A percentile compares a stretch with the other conserved stretches of the same genome.
These are phyloP conservation scores for Sphyrna mokarran DNA, from an alignment of 2,113 vertebrate species.

Conservation along the genomic window DNA sequence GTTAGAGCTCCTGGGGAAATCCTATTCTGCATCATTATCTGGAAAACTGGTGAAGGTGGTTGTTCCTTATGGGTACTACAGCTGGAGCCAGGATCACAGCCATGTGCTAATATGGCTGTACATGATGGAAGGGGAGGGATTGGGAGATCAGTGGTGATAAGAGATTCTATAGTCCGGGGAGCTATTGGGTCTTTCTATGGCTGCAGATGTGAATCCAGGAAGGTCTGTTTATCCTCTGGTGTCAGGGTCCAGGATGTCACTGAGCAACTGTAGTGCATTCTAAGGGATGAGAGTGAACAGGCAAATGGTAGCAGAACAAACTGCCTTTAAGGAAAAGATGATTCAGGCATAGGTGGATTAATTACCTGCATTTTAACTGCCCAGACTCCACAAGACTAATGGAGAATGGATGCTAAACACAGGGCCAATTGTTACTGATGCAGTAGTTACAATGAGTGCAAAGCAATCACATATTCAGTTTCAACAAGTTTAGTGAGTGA, in stretches of 20 bases:
- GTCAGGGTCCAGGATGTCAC: not conserved
- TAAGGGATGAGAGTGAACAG: not conserved
- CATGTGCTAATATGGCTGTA: not conserved
- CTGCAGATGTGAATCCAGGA: not conserved
- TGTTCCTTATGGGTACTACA: not conserved
- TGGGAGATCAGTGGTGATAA: not conserved
- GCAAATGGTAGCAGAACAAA: too few relatives aligned
- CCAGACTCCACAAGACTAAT: not conserved
- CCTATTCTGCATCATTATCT: not conserved
- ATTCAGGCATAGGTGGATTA: too few relatives aligned
- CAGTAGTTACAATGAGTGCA: not conserved
- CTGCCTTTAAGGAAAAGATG: too few relatives aligned
- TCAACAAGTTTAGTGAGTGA: not conserved
- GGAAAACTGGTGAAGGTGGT: not conserved
- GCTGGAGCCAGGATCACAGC: not conserved
- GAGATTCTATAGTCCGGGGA: not conserved
- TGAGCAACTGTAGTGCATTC: not conserved
- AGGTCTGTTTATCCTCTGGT: not conserved
- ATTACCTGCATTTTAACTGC: too few relatives aligned
- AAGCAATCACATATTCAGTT: not conserved
- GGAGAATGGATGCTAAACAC: too few relatives aligned
- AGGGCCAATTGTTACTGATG: not conserved
- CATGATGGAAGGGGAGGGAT: not conserved
- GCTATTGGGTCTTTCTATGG: not conserved
- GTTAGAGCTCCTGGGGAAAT: not conserved